Conservation (phyloP, 1,140 invertebrate genomes). For the Anthonomus grandis region DNA sequence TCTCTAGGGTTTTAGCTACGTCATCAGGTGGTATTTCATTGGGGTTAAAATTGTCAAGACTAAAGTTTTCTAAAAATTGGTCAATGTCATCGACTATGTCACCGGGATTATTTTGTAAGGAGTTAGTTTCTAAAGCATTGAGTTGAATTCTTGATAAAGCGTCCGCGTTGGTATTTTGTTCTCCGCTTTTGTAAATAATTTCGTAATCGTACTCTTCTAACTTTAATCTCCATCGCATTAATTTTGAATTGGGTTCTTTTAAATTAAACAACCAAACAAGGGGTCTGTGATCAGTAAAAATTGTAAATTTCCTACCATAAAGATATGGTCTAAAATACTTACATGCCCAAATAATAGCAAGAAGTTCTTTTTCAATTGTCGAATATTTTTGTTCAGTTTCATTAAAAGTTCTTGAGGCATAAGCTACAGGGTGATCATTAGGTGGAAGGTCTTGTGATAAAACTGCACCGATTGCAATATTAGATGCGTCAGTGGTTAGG, state of each 20-base stretch:
- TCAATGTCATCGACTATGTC: conserved; percentile 1
- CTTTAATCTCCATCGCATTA: conserved; percentile 49
- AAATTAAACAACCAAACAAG: conserved; percentile 42
- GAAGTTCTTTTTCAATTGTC: conserved; percentile 38
- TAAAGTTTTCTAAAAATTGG: conserved; percentile 3
- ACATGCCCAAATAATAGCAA: conserved; percentile 43
- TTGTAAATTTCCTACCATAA: conserved; percentile 26
- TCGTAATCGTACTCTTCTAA: conserved; percentile 49
- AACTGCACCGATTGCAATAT: no score
- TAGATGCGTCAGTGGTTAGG: conserved; percentile 42
- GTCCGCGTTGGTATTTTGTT: conserved; percentile 34
- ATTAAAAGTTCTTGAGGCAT: no score
- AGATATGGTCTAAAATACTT: conserved; percentile 35
- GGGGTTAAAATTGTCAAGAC: no score
- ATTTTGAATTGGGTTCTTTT: conserved; percentile 46
- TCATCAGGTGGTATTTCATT: neutral
- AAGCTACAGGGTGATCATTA: conserved; percentile 37
- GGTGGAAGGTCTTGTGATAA: conserved; percentile 15
- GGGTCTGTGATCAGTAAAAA: conserved; percentile 30
- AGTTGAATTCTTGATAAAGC: conserved; percentile 6
- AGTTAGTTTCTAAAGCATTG: conserved; percentile 1
- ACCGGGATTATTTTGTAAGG: conserved; percentile 7
- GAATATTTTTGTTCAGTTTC: no score
- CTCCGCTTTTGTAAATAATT: conserved; percentile 48
- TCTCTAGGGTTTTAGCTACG: neutral